Conservation (phyloP, 2,888 invertebrate species). For the Macrophya annulata region DNA sequence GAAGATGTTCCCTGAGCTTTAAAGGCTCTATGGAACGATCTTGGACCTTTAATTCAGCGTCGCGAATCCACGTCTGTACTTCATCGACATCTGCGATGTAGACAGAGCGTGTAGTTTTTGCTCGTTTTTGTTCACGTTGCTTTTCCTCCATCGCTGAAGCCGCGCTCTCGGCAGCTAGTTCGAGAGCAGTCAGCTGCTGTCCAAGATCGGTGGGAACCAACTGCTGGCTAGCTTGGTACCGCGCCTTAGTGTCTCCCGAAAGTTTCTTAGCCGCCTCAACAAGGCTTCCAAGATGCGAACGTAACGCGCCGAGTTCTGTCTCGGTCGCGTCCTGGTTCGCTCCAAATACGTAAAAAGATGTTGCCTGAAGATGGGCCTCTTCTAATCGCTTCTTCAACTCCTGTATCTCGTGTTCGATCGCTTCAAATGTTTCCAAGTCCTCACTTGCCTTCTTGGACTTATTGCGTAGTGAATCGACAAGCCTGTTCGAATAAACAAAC, state of each 20-base stretch:
- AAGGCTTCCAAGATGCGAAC: constrained; percentile 71
- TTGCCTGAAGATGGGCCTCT: constrained; percentile 75
- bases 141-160: constrained; percentile 93
- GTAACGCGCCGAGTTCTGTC: constrained; percentile 82
- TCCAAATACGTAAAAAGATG: constrained; percentile 88
- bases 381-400: constrained; percentile 86
- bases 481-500: constrained; percentile 83
- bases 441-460: constrained; percentile 88
- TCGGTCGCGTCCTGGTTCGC: constrained; percentile 86
- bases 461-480: constrained; percentile 89
- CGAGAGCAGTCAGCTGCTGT: constrained; percentile 91
- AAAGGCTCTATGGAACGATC: constrained; percentile 90
- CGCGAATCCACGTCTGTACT: constrained; percentile 91
- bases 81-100: constrained; percentile 90
- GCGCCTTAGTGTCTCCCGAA: constrained; percentile 77
- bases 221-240: constrained; percentile 79
- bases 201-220: constrained; percentile 87
- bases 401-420: constrained; percentile 86
- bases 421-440: constrained; percentile 89
- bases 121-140: constrained; percentile 92
- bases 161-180: constrained; percentile 90
- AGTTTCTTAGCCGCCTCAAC: constrained; percentile 74
- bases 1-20: constrained; percentile 88
- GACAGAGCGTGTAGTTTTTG: constrained; percentile 90
- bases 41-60: constrained; percentile 91